Evolutionary conservation across 1,140 invertebrate species (phyloP).

Genomic region (Bicyclus anynana): DNA sequence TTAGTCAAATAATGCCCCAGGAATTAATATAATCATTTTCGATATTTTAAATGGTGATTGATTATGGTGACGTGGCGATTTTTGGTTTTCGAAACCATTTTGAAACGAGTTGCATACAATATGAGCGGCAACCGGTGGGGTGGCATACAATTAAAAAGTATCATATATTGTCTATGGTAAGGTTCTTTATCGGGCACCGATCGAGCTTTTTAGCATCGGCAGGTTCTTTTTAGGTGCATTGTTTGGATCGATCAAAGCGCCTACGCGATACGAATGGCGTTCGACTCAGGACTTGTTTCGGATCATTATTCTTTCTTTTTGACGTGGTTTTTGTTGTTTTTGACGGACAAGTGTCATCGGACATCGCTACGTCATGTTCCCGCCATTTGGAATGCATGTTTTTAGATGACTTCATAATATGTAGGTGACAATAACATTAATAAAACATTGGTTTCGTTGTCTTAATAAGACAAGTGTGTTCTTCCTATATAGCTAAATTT

Average conservation of each 20-base stretch:
- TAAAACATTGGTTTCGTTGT: background rate
- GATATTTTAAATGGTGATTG: constrained; percentile 73
- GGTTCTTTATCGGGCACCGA: constrained; percentile 26
- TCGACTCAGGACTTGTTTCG: constrained; percentile 25
- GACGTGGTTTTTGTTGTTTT: constrained; percentile 25
- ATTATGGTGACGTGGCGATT: constrained; percentile 62
- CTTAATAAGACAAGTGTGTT: no score
- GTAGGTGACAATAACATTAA: constrained; percentile 4
- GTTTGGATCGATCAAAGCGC: constrained; percentile 31
- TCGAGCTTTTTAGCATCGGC: constrained; percentile 8
- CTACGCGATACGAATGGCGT: constrained; percentile 20
- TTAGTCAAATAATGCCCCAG: constrained; percentile 67
- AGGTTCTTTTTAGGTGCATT: constrained; percentile 18
- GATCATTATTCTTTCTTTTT: constrained; percentile 28
- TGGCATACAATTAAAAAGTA: constrained; percentile 15
- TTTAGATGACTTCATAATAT: constrained; percentile 4
- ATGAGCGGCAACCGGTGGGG: background rate
- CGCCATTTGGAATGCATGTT: constrained; percentile 2
- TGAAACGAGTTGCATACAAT: constrained; percentile 4
- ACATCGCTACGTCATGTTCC: constrained; percentile 14
- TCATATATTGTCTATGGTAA: constrained; percentile 30
- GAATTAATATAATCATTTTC: constrained; percentile 74
- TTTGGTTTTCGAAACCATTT: constrained; percentile 18
- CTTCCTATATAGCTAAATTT: no score
- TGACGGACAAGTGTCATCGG: constrained; percentile 33